Base-by-base conservation (phyloP, 2,888 invertebrate species). In the Steromphala cineraria region DNA sequence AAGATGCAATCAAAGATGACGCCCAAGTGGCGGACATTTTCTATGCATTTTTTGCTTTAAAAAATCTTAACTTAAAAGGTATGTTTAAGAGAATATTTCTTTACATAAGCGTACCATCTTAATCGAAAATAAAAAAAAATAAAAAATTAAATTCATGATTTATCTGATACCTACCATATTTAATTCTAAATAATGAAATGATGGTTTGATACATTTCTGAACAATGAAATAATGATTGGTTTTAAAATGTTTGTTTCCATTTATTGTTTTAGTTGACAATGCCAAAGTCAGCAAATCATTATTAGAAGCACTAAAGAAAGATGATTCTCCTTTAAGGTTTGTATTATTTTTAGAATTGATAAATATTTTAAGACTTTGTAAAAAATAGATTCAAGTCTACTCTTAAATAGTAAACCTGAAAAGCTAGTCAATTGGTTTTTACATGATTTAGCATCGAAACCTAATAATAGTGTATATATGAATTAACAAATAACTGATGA, bases 291-390 rank as follows among this genome's bases (percentile, higher is more conserved):
- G 95, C 0, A 96, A 96, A 92, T 95, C 95, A 85, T 94, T 98
- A 53, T 95, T 96, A 90, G 95, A 96, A 82, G 94, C 96, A 83
- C 93, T 98, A 83, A 98, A 97, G 92, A 96, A 96, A 89, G 98
- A 98, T 83, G 92, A 92, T 82, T 87, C 90, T 15, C 91, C 92
- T 40, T 55, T 88, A 0, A 91, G 91, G 92, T 91, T 86, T 62
- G 82, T 75, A n/a, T 40, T 19, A 5, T 36, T 36, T 46, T 5
- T 13, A n/a, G 19, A 36, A 36, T 3, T 19, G 2, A 40, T 19
- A 3, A 36, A 31, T 75, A 24, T 15, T 67, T 67, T n/a, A n/a
- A n/a, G n/a, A n/a, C n/a, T n/a, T n/a, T n/a, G n/a, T n/a, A n/a
- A n/a, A n/a, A n/a, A n/a, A n/a, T n/a, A n/a, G n/a, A n/a, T n/a